A percentile compares a stretch with the other conserved stretches of the same genome.
phyloP scores from a whole-genome alignment of 1,140 invertebrate species.

The Geopemphigus sp. region DNA sequence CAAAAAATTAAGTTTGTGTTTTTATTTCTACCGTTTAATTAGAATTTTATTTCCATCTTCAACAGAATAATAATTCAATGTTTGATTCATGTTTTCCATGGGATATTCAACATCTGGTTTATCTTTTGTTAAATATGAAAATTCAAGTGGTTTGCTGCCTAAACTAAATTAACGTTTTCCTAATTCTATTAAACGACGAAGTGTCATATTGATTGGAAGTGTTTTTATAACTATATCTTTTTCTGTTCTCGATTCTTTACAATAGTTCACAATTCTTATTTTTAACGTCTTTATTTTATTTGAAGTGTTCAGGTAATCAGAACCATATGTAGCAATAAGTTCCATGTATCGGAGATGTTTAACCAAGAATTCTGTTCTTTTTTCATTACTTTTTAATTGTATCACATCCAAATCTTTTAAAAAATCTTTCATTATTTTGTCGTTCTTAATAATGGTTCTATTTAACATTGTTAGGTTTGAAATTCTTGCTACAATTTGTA shows the following conservation, averaged over 20 bases:
- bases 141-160: slow-evolving; percentile 28
- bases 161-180: slow-evolving; percentile 33
- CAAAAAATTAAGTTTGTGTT: background rate
- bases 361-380: slow-evolving; percentile 17
- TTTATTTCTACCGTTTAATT: slow-evolving; percentile 24
- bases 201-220: slow-evolving; percentile 34
- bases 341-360: slow-evolving; percentile 29
- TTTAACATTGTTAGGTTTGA: slow-evolving; percentile 31
- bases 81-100: slow-evolving; percentile 38
- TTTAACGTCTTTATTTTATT: slow-evolving; percentile 42
- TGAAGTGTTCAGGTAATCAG: slow-evolving; percentile 18
- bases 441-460: slow-evolving; percentile 31
- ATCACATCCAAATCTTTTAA: slow-evolving; percentile 40
- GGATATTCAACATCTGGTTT: slow-evolving; percentile 35
- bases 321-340: slow-evolving; percentile 37
- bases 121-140: slow-evolving; percentile 17
- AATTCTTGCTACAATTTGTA: slow-evolving; percentile 41
- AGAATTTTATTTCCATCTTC: slow-evolving; percentile 36
- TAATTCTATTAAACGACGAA: slow-evolving; percentile 33
- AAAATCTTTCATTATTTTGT: slow-evolving; percentile 37
- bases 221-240: slow-evolving; percentile 16
- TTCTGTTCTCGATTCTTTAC: slow-evolving; percentile 26
- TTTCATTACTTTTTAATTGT: slow-evolving; percentile 22
- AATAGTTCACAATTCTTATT: slow-evolving; percentile 35
- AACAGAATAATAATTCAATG: slow-evolving; percentile 45